Evolutionary conservation across 2,888 invertebrate species (phyloP), one percentile per base, ranked within the genome.

Genomic region (Alviniconcha strummeri): DNA sequence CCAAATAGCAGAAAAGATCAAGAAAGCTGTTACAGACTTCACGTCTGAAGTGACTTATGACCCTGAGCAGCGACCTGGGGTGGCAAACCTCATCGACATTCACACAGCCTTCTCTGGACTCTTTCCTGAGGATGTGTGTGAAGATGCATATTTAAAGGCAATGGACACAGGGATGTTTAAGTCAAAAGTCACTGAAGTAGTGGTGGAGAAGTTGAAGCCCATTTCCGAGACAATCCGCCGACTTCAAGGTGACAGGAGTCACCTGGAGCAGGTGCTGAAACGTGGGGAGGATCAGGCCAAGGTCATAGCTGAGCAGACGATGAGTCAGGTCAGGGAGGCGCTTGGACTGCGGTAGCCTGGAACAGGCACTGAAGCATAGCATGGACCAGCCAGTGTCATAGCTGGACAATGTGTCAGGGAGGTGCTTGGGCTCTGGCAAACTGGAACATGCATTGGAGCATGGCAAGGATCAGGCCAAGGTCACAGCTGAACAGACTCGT

Each of bases 1-100:
- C 74, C 94, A 94, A 17, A 96, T 98, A 82, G 88, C 94, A 0
- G 95, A 95, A 72, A 97, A 97, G 93, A 94, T 98, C 19, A 97
- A 96, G 91, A 98, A 97, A 94, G 96, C 99, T 0, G 95, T 98
- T 7, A 98, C 98, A 0, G 99, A 99, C 94, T 97, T 96, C 90
- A 96, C 95, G 0, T 97, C 98, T 0, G 84, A 95, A 91, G 96
- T 99, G 13, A 96, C 96, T 15, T 99, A 95, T 94, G 96, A 98
- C 88, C 96, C 96, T 1, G 95, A 95, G 82, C 92, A 93, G 8
- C 95, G 99, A 86, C 97, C 97, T 0, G 99, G 98, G 55, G 97
- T 99, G 19, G 95, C 98, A 80, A 99, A 99, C 95, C 95, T 99
- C 83, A 95, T 99, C 87, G 95, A 95, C 83, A 96, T 98, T 86